Evolutionary conservation across 1,140 invertebrate species (phyloP), one percentile per base, ranked within the genome.

Genomic region (Drosophila rhopaloa): DNA sequence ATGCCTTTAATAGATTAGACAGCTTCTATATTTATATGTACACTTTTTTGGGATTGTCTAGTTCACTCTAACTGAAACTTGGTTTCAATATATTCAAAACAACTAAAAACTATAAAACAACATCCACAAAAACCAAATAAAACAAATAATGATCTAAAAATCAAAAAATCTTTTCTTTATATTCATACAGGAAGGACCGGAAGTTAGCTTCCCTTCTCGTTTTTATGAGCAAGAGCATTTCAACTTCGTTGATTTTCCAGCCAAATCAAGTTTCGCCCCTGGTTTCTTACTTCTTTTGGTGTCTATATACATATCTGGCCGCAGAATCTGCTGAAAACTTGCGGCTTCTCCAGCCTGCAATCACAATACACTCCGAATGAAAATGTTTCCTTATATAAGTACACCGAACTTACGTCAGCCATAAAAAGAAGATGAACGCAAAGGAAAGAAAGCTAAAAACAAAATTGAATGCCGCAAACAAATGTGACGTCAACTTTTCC

Each of bases 291-390:
- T 60, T 60, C 8, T 40, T 35, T 11, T 27, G 48, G 24, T 16
- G 14, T 46, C 11, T 32, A 47, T 41, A 46, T 55, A 16, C 16
- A 16, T 16, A 74, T 75, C 72, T 55, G 16, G 53, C 19, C 29
- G n/a, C 19, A 14, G 40, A 56, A 75, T 74, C 71, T 74, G 70
- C 71, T 63, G 70, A 44, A 70, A 75, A 63, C 74, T 74, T 56
- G 27, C 27, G 47, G 44, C 62, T 48, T 35, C 62, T 66, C 24
- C 59, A 38, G 59, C 43, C 63, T 50, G 57, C 70, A 74, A 75
- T 75, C 72, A 74, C 63, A 75, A 74, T 74, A 50, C 72, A 75
- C 50, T 75, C 37, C 16, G n/a, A 35, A 60, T 32, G 27, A 47
- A 47, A 74, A 74, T 53, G 27, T 43, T 16, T n/a, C 38, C 50